Evolutionary conservation across 1,140 invertebrate species (phyloP), one percentile per base, ranked within the genome.

Genomic region (Eriosoma lanigerum): DNA sequence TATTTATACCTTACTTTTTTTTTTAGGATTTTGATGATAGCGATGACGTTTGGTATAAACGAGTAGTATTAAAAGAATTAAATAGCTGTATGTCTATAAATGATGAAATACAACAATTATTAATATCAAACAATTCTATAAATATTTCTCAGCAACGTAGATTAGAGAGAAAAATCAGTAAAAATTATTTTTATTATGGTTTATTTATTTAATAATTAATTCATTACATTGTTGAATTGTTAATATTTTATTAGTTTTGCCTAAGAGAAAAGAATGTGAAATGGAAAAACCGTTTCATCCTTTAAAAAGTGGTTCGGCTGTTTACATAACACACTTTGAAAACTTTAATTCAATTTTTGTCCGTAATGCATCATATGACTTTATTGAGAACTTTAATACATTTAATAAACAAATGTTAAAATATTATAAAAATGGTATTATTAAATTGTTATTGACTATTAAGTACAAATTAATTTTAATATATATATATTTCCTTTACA

Each of bases 111-210:
- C 56, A 46, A 62, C 15, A 78, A 10, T 62, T n/a, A n/a, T n/a
- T 62, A 62, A 44, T 24, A 21, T 46, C 38, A 44, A 46, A 19
- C 13, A n/a, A 44, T 29, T 5, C 6, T 46, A 1, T 21, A 8
- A 38, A 8, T 19, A 29, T 56, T 17, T 56, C 52, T 48, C 54
- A 46, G 5, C 75, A 78, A 8, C 13, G 38, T 26, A 21, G 52
- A 75, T 75, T 78, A 26, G 54, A 78, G 17, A 78, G 24, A 48
- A 78, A 78, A 62, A 78, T 78, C 4, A 62, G 75, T 78, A 58
- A 48, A 9, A 0, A 24, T 58, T 21, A 17, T 21, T 21, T 54
- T 17, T 60, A n/a, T n/a, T n/a, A 32, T 56, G 0, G 8, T 56
- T 75, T 52, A 29, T 38, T 4, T 38, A 38, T 29, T 50, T 38